Evolutionary conservation across 2,888 invertebrate genomes (phyloP), one percentile per base, ranked within the genome.

Genomic region (Entomobrya multifasciata): DNA sequence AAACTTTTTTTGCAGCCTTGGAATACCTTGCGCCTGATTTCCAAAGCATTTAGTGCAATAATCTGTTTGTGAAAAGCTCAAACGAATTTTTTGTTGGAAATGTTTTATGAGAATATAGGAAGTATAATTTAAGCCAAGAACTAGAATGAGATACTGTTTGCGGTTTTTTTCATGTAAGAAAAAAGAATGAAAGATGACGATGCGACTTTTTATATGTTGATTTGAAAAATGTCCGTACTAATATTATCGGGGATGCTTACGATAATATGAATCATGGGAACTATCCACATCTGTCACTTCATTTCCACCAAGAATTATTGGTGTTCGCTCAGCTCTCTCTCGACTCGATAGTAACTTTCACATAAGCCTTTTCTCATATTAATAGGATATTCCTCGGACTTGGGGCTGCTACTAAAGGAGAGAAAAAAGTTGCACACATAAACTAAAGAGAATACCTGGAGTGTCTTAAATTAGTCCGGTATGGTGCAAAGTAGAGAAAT

Each of bases 211-310:
- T 47, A 52, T 55, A 57, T 4, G 67, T 11, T 57, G 55, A 55
- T 72, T n/a, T 44, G 67, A 30, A 67, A 70, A n/a, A 52, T 44
- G 62, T n/a, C 70, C 20, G 36, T 55, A 20, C 6, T 67, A 55
- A 10, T 44, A 76, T 83, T 60, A 77, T 76, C 55, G 55, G 27
- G 67, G 84, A 85, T 77, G 78, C 70, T 65, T 79, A 41, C 49
- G 70, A 78, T 85, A 85, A 85, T 85, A 85, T 78, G 85, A 85
- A 85, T 85, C 85, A 78, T 85, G 85, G 85, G 85, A 85, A 78
- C 78, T 77, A 78, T 78, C 78, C 72, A 78, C 85, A 85, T 85
- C 78, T 85, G 85, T 85, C 85, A 85, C 85, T 55, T 78, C 78
- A 60, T 67, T 70, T 27, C 70, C 5, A 6, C 60, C 20, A 60